Evolutionary conservation across 2,888 invertebrate species (phyloP), one percentile per base, ranked within the genome.

Genomic region (Pecten maximus): DNA sequence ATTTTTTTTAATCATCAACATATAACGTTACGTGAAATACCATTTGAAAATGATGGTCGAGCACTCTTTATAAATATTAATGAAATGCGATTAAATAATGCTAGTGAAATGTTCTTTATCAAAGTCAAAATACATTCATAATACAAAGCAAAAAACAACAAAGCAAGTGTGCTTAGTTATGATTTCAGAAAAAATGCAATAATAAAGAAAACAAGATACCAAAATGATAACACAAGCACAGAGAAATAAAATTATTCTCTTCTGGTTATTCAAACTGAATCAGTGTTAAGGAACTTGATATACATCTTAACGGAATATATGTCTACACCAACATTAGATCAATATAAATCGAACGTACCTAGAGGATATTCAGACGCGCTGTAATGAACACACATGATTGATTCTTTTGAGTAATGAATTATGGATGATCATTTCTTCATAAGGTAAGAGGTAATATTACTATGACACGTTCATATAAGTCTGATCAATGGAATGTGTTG

Each of bases 371-470:
- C 28, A 74, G 74, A 15, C 74, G 74, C 8, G 74, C 23, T 74
- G 35, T 74, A 28, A 74, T 74, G 28, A 16, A 74, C 12, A 74
- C 10, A 74, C 2, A 35, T 74, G 74, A 74, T 74, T 74, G 74
- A 74, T 35, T 74, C 28, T 74, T 74, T 74, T 35, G 74, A 74
- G 74, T 23, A 35, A 74, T 74, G 74, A 74, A 74, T 74, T 74
- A 74, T 74, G 74, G 10, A 74, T 74, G 35, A 0, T 35, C 74
- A 74, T 74, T 35, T 10, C 28, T 74, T 74, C 35, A 74, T 28
- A 28, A 35, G 28, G 74, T 74, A 74, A 35, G 74, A 74, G 74
- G 28, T 74, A 74, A 74, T 74, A 35, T 35, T 35, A 74, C 74
- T 74, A 19, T 74, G 74, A 35, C 74, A 28, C 74, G 74, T 74